These are phyloP conservation scores for Cataglyphis rosenhaueri DNA, from an alignment of 2,888 invertebrate genomes.

Conservation along the genomic window DNA sequence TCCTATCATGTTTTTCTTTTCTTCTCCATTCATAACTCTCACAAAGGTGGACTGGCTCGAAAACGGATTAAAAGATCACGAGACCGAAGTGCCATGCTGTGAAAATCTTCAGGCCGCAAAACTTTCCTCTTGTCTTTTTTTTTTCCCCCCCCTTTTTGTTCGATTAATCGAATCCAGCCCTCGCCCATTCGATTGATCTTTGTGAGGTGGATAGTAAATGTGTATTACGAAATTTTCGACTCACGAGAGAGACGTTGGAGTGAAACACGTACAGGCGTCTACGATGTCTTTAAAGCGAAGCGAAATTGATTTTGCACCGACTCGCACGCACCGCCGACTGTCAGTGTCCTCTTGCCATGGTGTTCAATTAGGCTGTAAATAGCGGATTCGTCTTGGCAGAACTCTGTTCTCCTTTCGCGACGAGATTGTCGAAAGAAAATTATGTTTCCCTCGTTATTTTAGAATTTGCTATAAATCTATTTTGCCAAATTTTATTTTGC, in stretches of 20 bases:
- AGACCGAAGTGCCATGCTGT: constrained; percentile 81
- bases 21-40: constrained; percentile 80
- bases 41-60: constrained; percentile 81
- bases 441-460: background rate
- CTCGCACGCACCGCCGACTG: constrained; percentile 85
- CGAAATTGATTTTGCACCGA: constrained; percentile 89
- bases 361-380: constrained; percentile 75
- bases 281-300: constrained; percentile 58
- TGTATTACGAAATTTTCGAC: constrained; percentile 4
- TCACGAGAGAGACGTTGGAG: constrained; percentile 83
- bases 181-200: constrained; percentile 36
- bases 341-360: constrained; percentile 75
- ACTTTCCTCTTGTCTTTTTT: constrained; percentile 18
- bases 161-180: background rate
- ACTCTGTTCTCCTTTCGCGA: constrained; percentile 63
- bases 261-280: constrained; percentile 68
- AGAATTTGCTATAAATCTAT: background rate
- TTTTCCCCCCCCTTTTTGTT: constrained; percentile 10
- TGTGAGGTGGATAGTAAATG: constrained; percentile 27
- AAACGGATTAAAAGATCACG: constrained; percentile 65
- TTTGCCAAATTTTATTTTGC: background rate
- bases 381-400: constrained; percentile 65
- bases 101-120: constrained; percentile 74
- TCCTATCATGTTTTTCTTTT: constrained; percentile 69
- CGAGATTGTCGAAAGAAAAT: background rate